These are phyloP conservation scores for Euspilapteryx auroguttella DNA, from an alignment of 2,888 invertebrate genomes.

Conservation along the genomic window DNA sequence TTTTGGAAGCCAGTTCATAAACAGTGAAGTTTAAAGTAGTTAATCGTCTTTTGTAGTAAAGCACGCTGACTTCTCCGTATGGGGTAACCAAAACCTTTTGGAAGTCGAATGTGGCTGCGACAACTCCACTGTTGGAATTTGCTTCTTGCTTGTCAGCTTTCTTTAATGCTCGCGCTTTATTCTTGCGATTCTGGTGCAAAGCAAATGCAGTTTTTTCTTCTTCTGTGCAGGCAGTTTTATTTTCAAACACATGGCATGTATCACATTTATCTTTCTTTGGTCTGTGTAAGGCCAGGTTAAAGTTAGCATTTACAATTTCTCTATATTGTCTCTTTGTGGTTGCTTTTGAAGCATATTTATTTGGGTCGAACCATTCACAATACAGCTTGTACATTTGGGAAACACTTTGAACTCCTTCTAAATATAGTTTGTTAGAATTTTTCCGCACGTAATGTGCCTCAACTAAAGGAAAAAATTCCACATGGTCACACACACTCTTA, in stretches of 20 bases:
- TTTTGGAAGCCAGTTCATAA: not conserved
- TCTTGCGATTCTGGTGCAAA: conserved; percentile 1
- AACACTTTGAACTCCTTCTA: conserved; percentile 5
- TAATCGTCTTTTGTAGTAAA: not conserved
- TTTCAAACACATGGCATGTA: conserved; percentile 6
- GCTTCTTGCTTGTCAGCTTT: conserved; percentile 6
- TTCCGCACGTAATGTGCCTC: conserved; percentile 9
- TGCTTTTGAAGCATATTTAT: conserved; percentile 2
- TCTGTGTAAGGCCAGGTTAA: conserved; percentile 9
- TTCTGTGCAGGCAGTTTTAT: conserved; percentile 3
- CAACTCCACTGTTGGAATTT: conserved; percentile 4
- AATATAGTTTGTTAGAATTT: conserved; percentile 7
- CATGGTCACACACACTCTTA: conserved; percentile 9
- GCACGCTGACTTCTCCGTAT: conserved; percentile 8
- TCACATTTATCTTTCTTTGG: conserved; percentile 10
- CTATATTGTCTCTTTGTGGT: conserved; percentile 5
- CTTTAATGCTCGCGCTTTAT: not conserved
- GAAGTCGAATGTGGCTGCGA: conserved; percentile 9
- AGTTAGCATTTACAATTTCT: conserved; percentile 8
- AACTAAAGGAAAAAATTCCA: conserved; percentile 6
- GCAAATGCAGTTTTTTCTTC: conserved; percentile 3
- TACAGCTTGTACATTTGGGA: conserved; percentile 4
- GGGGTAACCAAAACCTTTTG: conserved; percentile 10
- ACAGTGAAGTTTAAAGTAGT: not conserved
- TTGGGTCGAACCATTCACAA: conserved; percentile 3